phyloP scores from a whole-genome alignment of 2,797 vertebrate species.

The Orestias chungarensis region DNA sequence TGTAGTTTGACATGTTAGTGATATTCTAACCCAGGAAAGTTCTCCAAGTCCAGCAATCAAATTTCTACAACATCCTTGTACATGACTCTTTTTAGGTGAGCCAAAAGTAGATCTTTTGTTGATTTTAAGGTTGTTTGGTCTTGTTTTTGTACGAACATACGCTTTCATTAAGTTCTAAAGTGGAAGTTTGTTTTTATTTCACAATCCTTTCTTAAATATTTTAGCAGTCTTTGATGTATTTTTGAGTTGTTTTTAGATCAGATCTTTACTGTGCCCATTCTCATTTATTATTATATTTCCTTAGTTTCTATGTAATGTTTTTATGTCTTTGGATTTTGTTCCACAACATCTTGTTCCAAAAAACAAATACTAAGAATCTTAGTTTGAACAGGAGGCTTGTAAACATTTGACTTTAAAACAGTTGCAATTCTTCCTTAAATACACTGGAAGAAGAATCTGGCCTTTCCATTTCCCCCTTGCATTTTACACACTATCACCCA shows the following conservation, averaged over 20 bases:
- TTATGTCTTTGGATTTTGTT: not conserved
- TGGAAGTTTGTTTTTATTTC: not conserved
- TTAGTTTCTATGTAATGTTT: not conserved
- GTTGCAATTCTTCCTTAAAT: conserved; percentile 20
- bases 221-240: not conserved
- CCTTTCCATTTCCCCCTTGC: conserved; percentile 52
- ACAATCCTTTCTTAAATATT: no score
- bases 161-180: not conserved
- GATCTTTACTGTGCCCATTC: not conserved
- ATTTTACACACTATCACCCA: conserved; percentile 67
- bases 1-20: not conserved
- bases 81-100: not conserved
- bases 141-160: not conserved
- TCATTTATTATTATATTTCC: not conserved
- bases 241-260: not conserved
- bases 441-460: conserved; percentile 48
- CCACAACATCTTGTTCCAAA: not conserved
- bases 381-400: not conserved
- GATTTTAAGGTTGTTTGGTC: no score
- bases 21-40: not conserved
- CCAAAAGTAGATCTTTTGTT: no score
- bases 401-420: not conserved
- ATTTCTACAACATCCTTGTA: not conserved
- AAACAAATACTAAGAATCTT: not conserved
- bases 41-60: not conserved